Evolutionary conservation across 2,113 vertebrate species (phyloP).

Genomic region (Monopterus albus): DNA sequence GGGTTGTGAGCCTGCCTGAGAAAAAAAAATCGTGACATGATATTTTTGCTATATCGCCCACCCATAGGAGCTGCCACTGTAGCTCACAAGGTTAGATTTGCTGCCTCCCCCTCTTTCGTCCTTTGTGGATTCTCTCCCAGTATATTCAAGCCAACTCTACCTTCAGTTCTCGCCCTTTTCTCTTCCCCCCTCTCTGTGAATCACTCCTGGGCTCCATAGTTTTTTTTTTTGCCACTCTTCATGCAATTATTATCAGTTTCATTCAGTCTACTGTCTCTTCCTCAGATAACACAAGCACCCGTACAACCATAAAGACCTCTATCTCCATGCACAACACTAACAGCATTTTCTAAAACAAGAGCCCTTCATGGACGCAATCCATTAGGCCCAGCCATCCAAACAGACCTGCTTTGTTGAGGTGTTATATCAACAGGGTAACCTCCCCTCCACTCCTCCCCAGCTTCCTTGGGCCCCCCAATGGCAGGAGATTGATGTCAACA

Average conservation of each 20-base stretch:
- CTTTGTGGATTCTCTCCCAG: background rate
- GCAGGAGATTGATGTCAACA: constrained; percentile 85
- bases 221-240: constrained; percentile 35
- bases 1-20: no score
- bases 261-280: constrained; percentile 31
- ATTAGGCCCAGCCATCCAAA: constrained; percentile 78
- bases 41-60: no score
- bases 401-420: constrained; percentile 84
- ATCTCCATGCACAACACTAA: constrained; percentile 33
- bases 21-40: no score
- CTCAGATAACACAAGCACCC: constrained; percentile 36
- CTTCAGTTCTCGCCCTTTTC: no score
- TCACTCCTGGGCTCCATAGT: constrained; percentile 21
- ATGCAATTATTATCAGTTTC: constrained; percentile 32
- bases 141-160: background rate
- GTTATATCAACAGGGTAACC: constrained; percentile 83
- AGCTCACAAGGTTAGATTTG: constrained; percentile 47
- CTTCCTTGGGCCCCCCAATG: constrained; percentile 80
- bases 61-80: no score
- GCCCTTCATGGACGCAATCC: constrained; percentile 70
- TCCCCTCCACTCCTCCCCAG: constrained; percentile 74
- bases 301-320: constrained; percentile 30
- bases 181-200: constrained; percentile 12
- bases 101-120: constrained; percentile 12
- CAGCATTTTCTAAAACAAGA: constrained; percentile 70